Evolutionary conservation across 2,888 invertebrate genomes (phyloP).

Genomic region (Cryptus armator): DNA sequence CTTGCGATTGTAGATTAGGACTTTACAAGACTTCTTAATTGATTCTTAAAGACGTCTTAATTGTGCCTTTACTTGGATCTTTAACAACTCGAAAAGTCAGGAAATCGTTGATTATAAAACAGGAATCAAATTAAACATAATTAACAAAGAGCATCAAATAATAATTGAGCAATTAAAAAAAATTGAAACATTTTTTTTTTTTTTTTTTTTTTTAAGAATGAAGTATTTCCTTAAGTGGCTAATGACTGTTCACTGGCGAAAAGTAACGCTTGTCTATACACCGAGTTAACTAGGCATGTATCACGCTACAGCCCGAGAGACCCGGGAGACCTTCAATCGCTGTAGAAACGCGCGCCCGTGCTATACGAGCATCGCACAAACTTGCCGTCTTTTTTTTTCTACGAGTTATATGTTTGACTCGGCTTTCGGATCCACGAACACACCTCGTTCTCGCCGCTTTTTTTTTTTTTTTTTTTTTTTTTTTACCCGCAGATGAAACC

Average conservation of each 20-base stretch:
- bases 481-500: conserved; percentile 12
- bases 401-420: background rate
- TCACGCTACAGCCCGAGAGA: conserved; percentile 26
- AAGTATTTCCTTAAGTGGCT: background rate
- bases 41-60: too few relatives aligned
- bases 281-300: conserved; percentile 42
- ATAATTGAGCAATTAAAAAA: background rate
- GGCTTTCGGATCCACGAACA: conserved; percentile 20
- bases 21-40: too few relatives aligned
- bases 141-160: background rate
- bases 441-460: conserved; percentile 21
- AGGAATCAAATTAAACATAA: background rate
- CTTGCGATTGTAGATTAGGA: background rate
- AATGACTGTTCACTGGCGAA: background rate
- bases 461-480: background rate
- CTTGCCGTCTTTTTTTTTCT: conserved; percentile 20
- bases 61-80: too few relatives aligned
- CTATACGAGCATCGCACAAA: conserved; percentile 24
- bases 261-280: conserved; percentile 11
- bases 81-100: too few relatives aligned
- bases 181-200: background rate
- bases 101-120: background rate
- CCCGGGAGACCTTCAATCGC: conserved; percentile 38
- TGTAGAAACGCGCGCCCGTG: conserved; percentile 38
- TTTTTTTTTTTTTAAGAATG: background rate